Evolutionary conservation across 2,888 invertebrate genomes (phyloP).

Genomic region (Parnassius glacialis): DNA sequence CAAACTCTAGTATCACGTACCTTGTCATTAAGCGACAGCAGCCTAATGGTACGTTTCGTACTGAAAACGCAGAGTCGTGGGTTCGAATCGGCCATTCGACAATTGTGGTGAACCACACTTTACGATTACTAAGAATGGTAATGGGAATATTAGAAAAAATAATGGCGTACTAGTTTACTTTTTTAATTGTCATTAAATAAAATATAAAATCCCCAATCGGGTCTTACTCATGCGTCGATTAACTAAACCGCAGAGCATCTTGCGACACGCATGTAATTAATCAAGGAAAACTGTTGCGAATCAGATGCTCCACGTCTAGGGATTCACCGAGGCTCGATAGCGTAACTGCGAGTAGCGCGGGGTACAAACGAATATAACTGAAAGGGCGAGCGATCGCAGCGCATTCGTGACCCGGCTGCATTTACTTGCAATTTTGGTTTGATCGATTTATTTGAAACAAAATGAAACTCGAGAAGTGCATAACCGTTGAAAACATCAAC

Average conservation of each 20-base stretch:
- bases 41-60: too few species aligned
- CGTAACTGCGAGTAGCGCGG: neutral
- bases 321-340: conserved; percentile 9
- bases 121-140: neutral
- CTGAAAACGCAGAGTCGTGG: too few species aligned
- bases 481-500: conserved; percentile 89
- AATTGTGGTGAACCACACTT: neutral
- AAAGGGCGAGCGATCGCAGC: neutral
- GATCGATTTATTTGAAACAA: neutral
- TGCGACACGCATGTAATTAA: conserved; percentile 6
- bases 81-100: neutral
- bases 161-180: neutral
- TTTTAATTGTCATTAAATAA: neutral
- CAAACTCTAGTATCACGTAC: too few species aligned
- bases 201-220: neutral
- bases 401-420: neutral
- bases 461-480: conserved; percentile 34
- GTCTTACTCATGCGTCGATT: neutral
- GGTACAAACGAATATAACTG: neutral
- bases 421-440: too few species aligned
- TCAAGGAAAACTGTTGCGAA: conserved; percentile 11
- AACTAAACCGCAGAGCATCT: neutral
- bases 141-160: neutral
- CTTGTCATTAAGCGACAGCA: too few species aligned
- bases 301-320: conserved; percentile 1